A percentile compares a stretch with the other conserved stretches of the same genome.
Evolutionary conservation across 2,888 invertebrate genomes (phyloP).

Genomic region (Cephus runcator): DNA sequence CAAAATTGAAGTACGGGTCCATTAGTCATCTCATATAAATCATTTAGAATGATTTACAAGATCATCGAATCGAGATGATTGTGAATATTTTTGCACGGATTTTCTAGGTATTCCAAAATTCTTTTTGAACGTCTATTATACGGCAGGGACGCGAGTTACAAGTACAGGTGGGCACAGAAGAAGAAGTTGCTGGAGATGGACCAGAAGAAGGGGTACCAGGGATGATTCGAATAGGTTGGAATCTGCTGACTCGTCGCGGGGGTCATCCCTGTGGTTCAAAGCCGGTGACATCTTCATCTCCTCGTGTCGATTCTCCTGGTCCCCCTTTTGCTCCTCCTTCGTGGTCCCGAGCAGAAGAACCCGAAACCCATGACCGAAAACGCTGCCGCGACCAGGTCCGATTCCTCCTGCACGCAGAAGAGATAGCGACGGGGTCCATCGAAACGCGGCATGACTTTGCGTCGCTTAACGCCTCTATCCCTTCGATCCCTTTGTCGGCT

Average conservation of each 20-base stretch:
- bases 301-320: constrained; percentile 4
- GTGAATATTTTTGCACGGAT: too few species aligned
- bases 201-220: neutral
- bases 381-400: neutral
- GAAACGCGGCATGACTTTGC: constrained; percentile 7
- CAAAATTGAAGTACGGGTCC: neutral
- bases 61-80: neutral
- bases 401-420: neutral
- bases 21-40: neutral
- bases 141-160: neutral
- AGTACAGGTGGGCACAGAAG: neutral
- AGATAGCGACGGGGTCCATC: neutral
- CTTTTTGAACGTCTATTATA: too few species aligned
- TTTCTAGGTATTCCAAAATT: too few species aligned
- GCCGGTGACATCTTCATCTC: constrained; percentile 51
- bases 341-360: neutral
- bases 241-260: constrained; percentile 53
- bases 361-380: neutral
- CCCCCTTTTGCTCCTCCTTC: neutral
- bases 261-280: constrained; percentile 40
- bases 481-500: constrained; percentile 39
- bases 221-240: constrained; percentile 28
- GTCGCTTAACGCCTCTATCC: constrained; percentile 14
- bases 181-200: neutral
- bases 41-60: neutral